Evolutionary conservation across 2,888 invertebrate genomes (phyloP), one percentile per base, ranked within the genome.

Genomic region (Amphipoea oculea): DNA sequence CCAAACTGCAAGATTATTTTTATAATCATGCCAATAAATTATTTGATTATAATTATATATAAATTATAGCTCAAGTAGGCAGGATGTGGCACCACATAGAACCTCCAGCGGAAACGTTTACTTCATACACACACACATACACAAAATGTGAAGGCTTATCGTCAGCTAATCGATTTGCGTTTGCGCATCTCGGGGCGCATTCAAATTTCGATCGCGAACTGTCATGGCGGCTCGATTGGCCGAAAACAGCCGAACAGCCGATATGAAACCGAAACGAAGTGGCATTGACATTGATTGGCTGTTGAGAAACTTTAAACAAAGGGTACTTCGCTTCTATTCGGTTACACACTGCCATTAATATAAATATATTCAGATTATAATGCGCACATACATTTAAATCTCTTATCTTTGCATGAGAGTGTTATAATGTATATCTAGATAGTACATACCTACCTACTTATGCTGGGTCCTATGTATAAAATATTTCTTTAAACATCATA

Each of bases 111-210:
- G 95, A 96, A 94, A 94, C 90, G 91, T 90, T 88, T 90, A 94
- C 91, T 91, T 90, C 90, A 83, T 82, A 85, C 89, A 89, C 93
- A 91, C 91, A 92, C 90, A 90, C 86, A 91, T 74, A 74, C 73
- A 88, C 86, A 78, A 69, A 78, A 74, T 69, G 70, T 82, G 78
- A 82, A 89, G 85, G 92, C 93, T 96, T 96, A 96, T 96, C 96
- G 94, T 91, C 90, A 94, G 93, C 93, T 95, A 95, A 96, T 96
- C 96, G 94, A 92, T 92, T 92, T 87, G 92, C 95, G 95, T 93
- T 93, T 93, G 95, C 95, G 95, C 96, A 96, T 96, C 96, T 95
- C 94, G 93, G 88, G 88, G 90, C 95, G 95, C 95, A 96, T 96
- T 96, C 95, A 96, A 96, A 96, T 96, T 96, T 96, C 92, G 95